Evolutionary conservation across 2,888 invertebrate species (phyloP), one percentile per base, ranked within the genome.

Genomic region (Antheraea assamensis): DNA sequence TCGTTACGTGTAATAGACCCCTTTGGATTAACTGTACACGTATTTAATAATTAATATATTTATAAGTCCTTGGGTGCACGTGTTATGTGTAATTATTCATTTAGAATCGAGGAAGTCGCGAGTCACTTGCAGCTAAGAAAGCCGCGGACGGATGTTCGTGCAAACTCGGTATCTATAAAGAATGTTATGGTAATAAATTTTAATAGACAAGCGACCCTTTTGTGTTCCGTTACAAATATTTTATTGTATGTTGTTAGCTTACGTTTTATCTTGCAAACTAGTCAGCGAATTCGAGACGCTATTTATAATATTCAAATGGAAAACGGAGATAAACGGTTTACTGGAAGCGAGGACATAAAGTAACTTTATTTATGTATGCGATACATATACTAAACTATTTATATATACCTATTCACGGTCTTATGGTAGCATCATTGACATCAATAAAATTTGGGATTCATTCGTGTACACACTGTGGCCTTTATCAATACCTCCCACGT

Each of bases 251-350:
- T 81, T 79, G 79, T 80, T 79, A 78, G 77, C 73, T 71, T 47
- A 70, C 77, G 80, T 83, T 82, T 82, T 76, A 83, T 84, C 84
- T 75, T 35, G 55, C 64, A 75, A 79, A 80, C 78, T 78, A 78
- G 82, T 82, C 83, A 81, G 71, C 31, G 79, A 81, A 81, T 78
- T 79, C 78, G 74, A 77, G 76, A 77, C 72, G 77, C 80, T 78
- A 78, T 81, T 84, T 82, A 82, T 82, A 81, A 83, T 86, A 86
- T 88, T 87, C 83, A 87, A 86, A 86, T 86, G 81, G 75, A 75
- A 80, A 81, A 68, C 71, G 80, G 64, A 83, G 83, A 86, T 87
- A 88, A 83, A 79, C 77, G 81, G 24, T 66, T 66, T 66, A 31
- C 66, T 78, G 78, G 83, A 84, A 82, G 83, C 82, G 84, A 83